Base-by-base conservation (phyloP, 2,797 vertebrate species). In the Aselliscus stoliczkanus region DNA sequence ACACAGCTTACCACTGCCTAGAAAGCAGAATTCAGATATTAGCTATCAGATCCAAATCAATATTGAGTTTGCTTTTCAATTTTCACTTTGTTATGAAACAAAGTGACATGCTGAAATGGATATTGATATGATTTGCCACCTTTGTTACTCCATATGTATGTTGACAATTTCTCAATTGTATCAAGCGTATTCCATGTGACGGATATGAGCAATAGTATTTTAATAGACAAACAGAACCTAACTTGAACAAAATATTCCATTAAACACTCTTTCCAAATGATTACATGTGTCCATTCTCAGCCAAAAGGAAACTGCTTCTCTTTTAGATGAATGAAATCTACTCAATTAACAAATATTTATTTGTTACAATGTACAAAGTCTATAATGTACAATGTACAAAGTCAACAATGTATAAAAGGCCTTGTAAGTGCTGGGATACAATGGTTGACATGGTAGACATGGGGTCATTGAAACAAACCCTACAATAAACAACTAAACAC, bases 271-370 rank as follows among this genome's bases (percentile, higher is more conserved):
- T 90, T 89, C 87, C 77, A 92, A 90, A 67, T 73, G 70, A 93
- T 80, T 93, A 29, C 31, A 82, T 73, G 47, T 34, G 70, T 75
- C 56, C 4, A 34, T 90, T 67, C 52, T 83, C 44, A 94, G 42
- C 34, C 70, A 75, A 96, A 76, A 88, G 64, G n/a, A 88, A 64
- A 94, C 58, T 42, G 31, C 13, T 39, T 92, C 1, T 93, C 60
- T 81, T 25, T 81, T 84, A 93, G 20, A 39, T 54, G 23, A 69
- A 42, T 90, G 58, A 90, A 90, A 95, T 83, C 15, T 77, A 86
- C 27, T 88, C 67, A 91, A 85, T 93, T 85, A 85, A 91, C 72
- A 94, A 97, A 91, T 87, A 90, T 44, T 77, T 85, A n/a, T n/a
- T n/a, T n/a, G n/a, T n/a, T 90, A 52, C 29, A 65, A 73, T 65